A percentile compares a stretch with the other conserved stretches of the same genome.
phyloP scores from a whole-genome alignment of 2,797 vertebrate species.

The Myiothlypis chrysogaster region DNA sequence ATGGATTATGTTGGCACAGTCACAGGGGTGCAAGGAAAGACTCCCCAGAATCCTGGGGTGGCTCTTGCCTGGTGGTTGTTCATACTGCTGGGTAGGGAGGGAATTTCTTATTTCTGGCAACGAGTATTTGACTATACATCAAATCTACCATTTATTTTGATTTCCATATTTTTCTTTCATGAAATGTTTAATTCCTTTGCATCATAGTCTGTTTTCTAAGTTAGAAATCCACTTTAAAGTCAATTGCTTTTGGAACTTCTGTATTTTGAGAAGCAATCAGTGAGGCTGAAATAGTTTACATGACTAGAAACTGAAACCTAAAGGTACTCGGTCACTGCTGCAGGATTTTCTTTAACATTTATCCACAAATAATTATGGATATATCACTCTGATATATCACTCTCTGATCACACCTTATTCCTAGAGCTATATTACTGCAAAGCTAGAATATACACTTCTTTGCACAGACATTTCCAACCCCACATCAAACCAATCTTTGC shows the following conservation, averaged over 20 bases:
- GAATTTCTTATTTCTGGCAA: background rate
- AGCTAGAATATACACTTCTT: background rate
- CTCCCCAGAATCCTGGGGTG: background rate
- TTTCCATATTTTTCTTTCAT: constrained; percentile 1
- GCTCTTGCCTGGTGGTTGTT: background rate
- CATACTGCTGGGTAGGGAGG: background rate
- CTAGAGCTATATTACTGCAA: background rate
- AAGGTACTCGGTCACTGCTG: background rate
- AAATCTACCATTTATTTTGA: background rate
- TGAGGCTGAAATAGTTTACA: background rate
- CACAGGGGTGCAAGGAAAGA: background rate
- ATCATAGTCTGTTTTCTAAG: background rate
- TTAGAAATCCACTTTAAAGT: constrained; percentile 36
- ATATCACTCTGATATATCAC: background rate
- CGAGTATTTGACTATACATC: background rate
- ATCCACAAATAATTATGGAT: background rate
- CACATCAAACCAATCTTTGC: background rate
- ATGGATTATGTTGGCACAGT: background rate
- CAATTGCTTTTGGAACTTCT: background rate
- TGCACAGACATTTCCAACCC: background rate
- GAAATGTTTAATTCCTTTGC: constrained; percentile 14
- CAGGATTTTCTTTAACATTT: background rate
- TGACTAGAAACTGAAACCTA: constrained; percentile 13
- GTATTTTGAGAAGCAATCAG: background rate
- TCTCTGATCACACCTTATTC: background rate